Percentiles rank a stretch among this genome's conserved stretches.
Conservation (phyloP, 2,797 vertebrate species). For the Centroberyx gerrardi region DNA sequence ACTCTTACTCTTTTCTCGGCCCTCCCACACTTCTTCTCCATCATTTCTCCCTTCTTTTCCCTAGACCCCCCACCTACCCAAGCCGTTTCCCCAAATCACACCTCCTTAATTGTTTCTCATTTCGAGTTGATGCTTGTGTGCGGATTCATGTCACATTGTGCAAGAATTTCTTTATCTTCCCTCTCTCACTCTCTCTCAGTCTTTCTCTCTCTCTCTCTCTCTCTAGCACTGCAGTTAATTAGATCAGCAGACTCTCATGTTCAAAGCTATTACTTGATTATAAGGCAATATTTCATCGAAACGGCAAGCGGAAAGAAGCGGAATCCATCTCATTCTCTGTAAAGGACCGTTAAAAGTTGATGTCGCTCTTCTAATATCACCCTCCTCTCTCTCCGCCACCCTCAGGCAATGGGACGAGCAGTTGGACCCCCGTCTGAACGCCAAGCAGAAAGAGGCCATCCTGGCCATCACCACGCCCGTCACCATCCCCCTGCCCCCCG, state of each 20-base stretch:
- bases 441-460: conserved; percentile 99
- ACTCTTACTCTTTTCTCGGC: background rate
- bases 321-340: no score
- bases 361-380: conserved; percentile 13
- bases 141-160: no score
- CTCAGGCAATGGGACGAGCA: conserved; percentile 98
- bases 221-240: conserved; percentile 21
- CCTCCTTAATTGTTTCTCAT: no score
- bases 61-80: background rate
- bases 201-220: background rate
- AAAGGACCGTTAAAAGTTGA: background rate
- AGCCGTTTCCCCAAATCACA: background rate
- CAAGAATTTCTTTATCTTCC: no score
- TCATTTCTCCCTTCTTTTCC: background rate
- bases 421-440: conserved; percentile 97
- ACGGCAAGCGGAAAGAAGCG: no score
- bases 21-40: background rate
- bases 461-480: conserved; percentile 97
- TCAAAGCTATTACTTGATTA: background rate
- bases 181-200: no score
- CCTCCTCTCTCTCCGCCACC: conserved; percentile 1
- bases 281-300: no score
- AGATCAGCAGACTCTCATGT: background rate
- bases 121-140: no score
- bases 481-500: conserved; percentile 92